phyloP scores from a whole-genome alignment of 2,888 invertebrate genomes.

The Drosophila merina region DNA sequence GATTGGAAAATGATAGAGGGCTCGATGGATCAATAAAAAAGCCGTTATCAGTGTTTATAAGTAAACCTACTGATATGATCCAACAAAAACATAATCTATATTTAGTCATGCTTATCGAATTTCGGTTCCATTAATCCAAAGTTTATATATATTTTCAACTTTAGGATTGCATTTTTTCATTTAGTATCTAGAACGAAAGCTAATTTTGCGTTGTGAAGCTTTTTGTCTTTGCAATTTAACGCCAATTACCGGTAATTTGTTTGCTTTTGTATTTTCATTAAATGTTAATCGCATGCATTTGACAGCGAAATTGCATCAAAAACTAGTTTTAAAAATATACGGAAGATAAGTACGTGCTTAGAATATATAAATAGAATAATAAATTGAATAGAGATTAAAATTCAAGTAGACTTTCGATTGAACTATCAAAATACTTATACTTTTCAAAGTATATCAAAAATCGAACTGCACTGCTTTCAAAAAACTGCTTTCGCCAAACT shows the following conservation, averaged over 20 bases:
- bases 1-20: background rate
- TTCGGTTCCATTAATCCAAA: conserved; percentile 17
- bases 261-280: conserved; percentile 64
- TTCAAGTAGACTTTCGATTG: background rate
- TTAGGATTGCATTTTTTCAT: background rate
- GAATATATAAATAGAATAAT: background rate
- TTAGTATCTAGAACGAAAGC: conserved; percentile 18
- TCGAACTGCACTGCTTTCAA: no score
- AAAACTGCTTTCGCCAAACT: no score
- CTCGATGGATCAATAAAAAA: background rate
- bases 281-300: conserved; percentile 39
- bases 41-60: background rate
- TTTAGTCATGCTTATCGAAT: conserved; percentile 23
- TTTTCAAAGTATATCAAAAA: no score
- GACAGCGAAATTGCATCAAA: conserved; percentile 5
- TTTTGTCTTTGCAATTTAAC: conserved; percentile 62
- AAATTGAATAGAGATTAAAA: background rate
- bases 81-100: conserved; percentile 9
- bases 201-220: conserved; percentile 43
- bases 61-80: conserved; percentile 18
- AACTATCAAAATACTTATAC: background rate
- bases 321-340: conserved; percentile 7
- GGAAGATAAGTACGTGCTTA: background rate
- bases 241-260: conserved; percentile 58
- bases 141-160: background rate